Base-by-base conservation (phyloP, 2,888 invertebrate species). In the Crematogaster levior region DNA sequence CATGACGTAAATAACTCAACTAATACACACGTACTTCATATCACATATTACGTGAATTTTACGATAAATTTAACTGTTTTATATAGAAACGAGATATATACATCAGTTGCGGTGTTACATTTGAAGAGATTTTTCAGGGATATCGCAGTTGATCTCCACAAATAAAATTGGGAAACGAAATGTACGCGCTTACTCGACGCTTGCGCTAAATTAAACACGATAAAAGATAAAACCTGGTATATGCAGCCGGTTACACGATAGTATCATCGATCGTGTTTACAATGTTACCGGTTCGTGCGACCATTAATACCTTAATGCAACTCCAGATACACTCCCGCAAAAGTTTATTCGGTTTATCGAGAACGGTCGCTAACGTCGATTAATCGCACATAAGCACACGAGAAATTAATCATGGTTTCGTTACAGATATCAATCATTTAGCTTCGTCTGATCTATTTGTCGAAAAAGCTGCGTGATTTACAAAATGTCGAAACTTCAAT, bases 351-450 rank as follows among this genome's bases (percentile, higher is more conserved):
- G 30, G 34, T 77, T 77, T 77, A 77, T 68, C 68, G 30, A 21
- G 61, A 63, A 61, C 61, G 30, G 43, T 75, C 53, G 46, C 61
- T 61, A 72, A 61, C 18, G 40, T 43, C 51, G 60, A 72, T 75
- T 81, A 75, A 75, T 81, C 63, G 61, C 24, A 24, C 43, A 15
- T 34, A 53, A 74, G 56, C 65, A 27, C 72, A 65, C 61, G 34
- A n/a, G 46, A 63, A 21, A 74, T 81, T 65, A 81, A 75, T 81
- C 46, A 75, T n/a, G 56, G n/a, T 65, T 75, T 53, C 63, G 75
- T 81, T 65, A 56, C 56, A 43, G 37, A n/a, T 46, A 24, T 65
- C 63, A 56, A 63, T 75, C 37, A 80, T 43, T 12, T 24, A 63
- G 56, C 51, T 43, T 40, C 46, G 18, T 46, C 9, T 63, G 56